Conservation (phyloP, 1,140 invertebrate genomes). For the Drosophila orosa region DNA sequence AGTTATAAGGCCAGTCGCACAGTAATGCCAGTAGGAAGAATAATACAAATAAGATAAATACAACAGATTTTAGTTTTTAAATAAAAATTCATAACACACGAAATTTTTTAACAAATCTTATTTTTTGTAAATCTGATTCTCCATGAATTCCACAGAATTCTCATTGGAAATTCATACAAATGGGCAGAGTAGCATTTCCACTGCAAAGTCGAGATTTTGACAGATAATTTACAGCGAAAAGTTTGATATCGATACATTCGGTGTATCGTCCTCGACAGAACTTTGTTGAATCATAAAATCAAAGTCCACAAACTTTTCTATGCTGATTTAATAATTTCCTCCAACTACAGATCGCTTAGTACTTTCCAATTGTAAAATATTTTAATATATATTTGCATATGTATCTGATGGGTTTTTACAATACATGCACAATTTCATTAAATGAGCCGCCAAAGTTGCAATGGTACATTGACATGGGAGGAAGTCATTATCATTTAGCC, state of each 20-base stretch:
- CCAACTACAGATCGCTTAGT: background rate
- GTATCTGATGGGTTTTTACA: background rate
- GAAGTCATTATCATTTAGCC: slow-evolving; percentile 40
- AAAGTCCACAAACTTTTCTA: background rate
- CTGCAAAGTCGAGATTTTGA: no score
- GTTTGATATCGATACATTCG: no score
- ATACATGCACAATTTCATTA: background rate
- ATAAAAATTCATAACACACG: background rate
- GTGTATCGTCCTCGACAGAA: background rate
- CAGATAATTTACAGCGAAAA: no score
- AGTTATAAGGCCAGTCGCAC: background rate
- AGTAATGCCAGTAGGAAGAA: background rate
- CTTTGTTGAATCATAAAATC: background rate
- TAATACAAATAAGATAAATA: background rate
- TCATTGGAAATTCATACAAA: no score
- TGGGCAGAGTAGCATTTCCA: background rate
- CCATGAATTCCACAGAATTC: no score
- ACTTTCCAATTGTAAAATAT: slow-evolving; percentile 1
- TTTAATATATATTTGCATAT: background rate
- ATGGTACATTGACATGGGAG: slow-evolving; percentile 23
- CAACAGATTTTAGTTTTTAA: background rate
- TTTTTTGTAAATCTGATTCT: no score
- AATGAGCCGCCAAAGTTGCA: slow-evolving; percentile 2
- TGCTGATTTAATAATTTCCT: background rate
- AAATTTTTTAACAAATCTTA: background rate